Evolutionary conservation across 2,113 vertebrate genomes (phyloP), one percentile per base, ranked within the genome.

Genomic region (Scytalopus superciliaris): DNA sequence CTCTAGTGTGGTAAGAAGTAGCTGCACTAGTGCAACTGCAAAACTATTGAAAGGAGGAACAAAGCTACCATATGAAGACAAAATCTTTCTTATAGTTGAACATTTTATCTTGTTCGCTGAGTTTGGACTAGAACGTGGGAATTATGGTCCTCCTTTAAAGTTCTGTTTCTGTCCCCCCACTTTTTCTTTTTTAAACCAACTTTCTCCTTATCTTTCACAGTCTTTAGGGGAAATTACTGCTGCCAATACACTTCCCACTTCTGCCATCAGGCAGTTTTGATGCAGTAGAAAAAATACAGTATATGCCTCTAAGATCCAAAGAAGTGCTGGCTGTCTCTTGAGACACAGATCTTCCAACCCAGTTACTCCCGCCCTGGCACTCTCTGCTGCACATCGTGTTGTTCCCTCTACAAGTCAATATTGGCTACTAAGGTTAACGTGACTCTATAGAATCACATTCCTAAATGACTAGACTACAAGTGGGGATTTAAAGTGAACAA

Each of bases 1-100:
- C 15, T 45, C 18, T 18, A 31, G 27, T 19, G n/a, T 0, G 1
- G 25, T 0, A 2, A 59, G 11, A 10, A 55, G 25, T 0, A 68
- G 30, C 18, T 72, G 30, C 47, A 33, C 9, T 22, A 59, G 18
- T 7, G 5, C 60, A 63, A 35, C 11, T 52, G 11, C 6, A 89
- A 28, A 81, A 72, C 9, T 49, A 13, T 8, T 14, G 9, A 44
- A 56, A 49, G 8, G 17, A 89, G 74, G 18, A 75, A 15, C 13
- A 80, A 33, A 91, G 14, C 22, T n/a, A 72, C 17, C 14, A 57
- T 0, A 0, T 24, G 24, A 79, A 72, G 13, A 79, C 7, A 53
- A 82, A 74, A 35, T 6, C 39, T 5, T 12, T 30, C 4, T 40
- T 3, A 18, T 1, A 64, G 40, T 4, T 78, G 28, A 62, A 37